Evolutionary conservation across 2,797 vertebrate species (phyloP).

Genomic region (Hyperoplus lanceolatus): DNA sequence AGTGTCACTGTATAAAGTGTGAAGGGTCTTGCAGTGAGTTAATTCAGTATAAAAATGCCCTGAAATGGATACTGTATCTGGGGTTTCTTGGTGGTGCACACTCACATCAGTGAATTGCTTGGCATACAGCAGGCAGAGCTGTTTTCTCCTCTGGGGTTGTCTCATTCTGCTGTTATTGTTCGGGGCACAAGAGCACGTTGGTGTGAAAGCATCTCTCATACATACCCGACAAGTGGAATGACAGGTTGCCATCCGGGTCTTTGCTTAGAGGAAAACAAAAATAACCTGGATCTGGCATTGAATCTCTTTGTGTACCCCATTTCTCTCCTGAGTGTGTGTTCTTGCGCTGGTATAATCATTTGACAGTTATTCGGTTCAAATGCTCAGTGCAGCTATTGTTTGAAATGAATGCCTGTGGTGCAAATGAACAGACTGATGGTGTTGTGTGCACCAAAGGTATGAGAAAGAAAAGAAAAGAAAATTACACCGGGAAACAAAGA

Average conservation of each 20-base stretch:
- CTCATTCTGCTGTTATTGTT: slow-evolving; percentile 73
- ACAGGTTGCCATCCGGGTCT: slow-evolving; percentile 46
- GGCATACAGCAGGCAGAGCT: slow-evolving; percentile 32
- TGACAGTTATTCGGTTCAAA: slow-evolving; percentile 37
- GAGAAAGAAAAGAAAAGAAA: slow-evolving; percentile 25
- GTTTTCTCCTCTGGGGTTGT: slow-evolving; percentile 41
- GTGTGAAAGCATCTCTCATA: slow-evolving; percentile 59
- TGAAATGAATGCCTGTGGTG: slow-evolving; percentile 1
- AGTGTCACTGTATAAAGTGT: slow-evolving; percentile 38
- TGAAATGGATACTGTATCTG: neutral
- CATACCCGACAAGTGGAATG: slow-evolving; percentile 53
- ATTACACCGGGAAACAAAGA: slow-evolving; percentile 74
- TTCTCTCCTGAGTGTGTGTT: slow-evolving; percentile 17
- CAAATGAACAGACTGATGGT: neutral
- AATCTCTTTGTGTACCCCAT: neutral
- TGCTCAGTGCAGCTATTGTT: neutral
- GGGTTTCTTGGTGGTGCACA: slow-evolving; percentile 7
- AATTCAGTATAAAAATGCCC: slow-evolving; percentile 8
- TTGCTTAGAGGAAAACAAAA: slow-evolving; percentile 56
- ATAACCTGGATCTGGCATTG: slow-evolving; percentile 45
- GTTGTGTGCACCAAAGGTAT: neutral
- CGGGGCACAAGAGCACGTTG: slow-evolving; percentile 44
- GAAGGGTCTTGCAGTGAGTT: slow-evolving; percentile 26
- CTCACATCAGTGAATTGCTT: slow-evolving; percentile 26
- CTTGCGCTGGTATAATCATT: slow-evolving; percentile 31